Percentiles rank a stretch among this genome's conserved stretches.
Conservation (phyloP, 1,140 invertebrate species). For the Matsumurasca onukii region DNA sequence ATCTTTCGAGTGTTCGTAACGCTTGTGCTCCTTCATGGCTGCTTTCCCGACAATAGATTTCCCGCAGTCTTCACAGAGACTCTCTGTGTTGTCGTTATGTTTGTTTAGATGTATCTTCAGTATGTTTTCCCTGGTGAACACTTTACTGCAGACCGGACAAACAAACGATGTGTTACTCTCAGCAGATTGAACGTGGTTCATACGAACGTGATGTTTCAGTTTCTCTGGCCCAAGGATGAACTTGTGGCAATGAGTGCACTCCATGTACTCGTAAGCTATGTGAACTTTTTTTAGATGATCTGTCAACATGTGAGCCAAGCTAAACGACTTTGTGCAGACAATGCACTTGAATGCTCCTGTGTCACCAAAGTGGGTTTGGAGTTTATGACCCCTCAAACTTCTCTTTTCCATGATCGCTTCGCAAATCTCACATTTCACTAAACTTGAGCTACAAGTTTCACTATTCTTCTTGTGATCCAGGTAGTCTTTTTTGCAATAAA, state of each 20-base stretch:
- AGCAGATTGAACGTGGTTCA: neutral
- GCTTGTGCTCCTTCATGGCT: too few species aligned
- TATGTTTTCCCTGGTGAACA: neutral
- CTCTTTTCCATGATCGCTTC: neutral
- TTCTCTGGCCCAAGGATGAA: neutral
- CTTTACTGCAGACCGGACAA: neutral
- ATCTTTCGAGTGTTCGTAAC: too few species aligned
- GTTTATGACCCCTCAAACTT: neutral
- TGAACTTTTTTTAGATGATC: neutral
- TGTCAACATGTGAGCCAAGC: neutral
- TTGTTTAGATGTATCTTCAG: neutral
- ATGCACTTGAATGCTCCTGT: neutral
- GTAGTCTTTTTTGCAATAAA: neutral
- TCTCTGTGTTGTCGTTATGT: neutral
- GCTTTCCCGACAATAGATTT: neutral
- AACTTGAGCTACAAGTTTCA: neutral
- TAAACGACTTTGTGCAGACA: neutral
- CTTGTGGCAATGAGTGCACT: constrained; percentile 7
- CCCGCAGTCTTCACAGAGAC: neutral
- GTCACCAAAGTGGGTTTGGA: neutral
- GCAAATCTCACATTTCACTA: neutral
- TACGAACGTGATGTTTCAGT: neutral
- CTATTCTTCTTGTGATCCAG: neutral
- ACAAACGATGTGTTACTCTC: too few species aligned
- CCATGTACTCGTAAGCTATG: neutral